Base-by-base conservation (phyloP, 2,797 vertebrate genomes). In the Moxostoma hubbsi region DNA sequence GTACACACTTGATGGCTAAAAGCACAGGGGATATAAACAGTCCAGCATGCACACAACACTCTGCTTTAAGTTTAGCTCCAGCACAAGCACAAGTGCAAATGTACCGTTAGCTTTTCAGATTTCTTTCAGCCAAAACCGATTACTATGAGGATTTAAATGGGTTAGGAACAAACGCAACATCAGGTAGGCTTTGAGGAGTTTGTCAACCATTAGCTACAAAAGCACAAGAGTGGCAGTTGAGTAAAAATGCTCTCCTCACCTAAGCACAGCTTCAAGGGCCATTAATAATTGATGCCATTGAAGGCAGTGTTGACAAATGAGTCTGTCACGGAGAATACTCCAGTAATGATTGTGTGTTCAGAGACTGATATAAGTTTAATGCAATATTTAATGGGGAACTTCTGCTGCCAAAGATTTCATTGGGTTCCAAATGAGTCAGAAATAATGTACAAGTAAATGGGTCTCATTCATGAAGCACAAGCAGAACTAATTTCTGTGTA, bases 51-150 rank as follows among this genome's bases (percentile, higher is more conserved):
- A 12, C 5, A 61, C 11, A 36, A 61, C 24, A 13, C 2, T 36
- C 59, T 62, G 10, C 59, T 12, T 61, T 43, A 12, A 9, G 4
- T 49, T 16, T 73, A 13, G 0, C 58, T 57, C 4, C 63, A 78
- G 77, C 59, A 5, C 11, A 82, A 72, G 67, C n/a, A n/a, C n/a
- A n/a, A 83, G 15, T 53, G 43, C 18, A 62, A 68, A 72, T 76
- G 78, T 43, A 49, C n/a, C 7, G 9, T 57, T 75, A 67, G 69
- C n/a, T 9, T 65, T n/a, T 16, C 12, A 24, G 69, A 11, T 75
- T 72, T 24, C n/a, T 71, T 74, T 71, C 5, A 54, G 70, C 59
- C 36, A 67, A 49, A 81, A 81, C 79, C 61, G 59, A 74, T 81
- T 49, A 72, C 49, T 62, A 11, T 13, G 6, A 43, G 61, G 63